Evolutionary conservation across 2,113 vertebrate species (phyloP).

Genomic region (Emberiza fucata): DNA sequence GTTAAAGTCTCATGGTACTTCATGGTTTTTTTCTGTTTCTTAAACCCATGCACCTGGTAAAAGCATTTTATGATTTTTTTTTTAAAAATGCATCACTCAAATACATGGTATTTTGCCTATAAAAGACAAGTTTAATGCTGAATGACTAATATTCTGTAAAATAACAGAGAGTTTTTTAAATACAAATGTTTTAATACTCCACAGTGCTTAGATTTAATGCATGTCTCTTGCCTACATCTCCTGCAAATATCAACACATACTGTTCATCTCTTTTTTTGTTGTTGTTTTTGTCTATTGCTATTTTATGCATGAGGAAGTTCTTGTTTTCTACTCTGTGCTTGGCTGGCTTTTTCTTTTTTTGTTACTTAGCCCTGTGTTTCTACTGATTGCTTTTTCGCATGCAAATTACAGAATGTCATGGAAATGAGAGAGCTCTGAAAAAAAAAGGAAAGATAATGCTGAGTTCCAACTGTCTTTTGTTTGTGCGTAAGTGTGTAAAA

Average conservation of each 20-base stretch:
- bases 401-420: conserved; percentile 74
- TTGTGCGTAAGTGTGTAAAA: conserved; percentile 65
- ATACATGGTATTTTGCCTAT: conserved; percentile 17
- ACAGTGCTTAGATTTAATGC: conserved; percentile 60
- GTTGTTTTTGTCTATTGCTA: conserved; percentile 62
- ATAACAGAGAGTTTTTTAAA: conserved; percentile 20
- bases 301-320: conserved; percentile 77
- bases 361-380: conserved; percentile 65
- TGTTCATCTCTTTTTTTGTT: conserved; percentile 48
- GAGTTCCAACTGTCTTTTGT: conserved; percentile 66
- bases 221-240: conserved; percentile 61
- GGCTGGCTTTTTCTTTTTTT: conserved; percentile 67
- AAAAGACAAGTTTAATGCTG: conserved; percentile 16
- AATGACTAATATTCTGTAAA: conserved; percentile 22
- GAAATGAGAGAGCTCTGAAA: conserved; percentile 62
- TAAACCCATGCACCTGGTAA: background rate
- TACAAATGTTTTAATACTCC: conserved; percentile 47
- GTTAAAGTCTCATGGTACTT: background rate
- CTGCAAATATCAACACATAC: conserved; percentile 54
- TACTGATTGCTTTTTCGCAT: conserved; percentile 77
- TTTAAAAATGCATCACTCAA: background rate
- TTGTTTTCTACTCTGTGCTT: conserved; percentile 71
- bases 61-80: background rate
- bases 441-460: conserved; percentile 55
- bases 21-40: background rate